A percentile compares a stretch with the other conserved stretches of the same genome.
These are phyloP conservation scores for Andrena flavipes DNA, from an alignment of 2,888 invertebrate species.

Conservation along the genomic window DNA sequence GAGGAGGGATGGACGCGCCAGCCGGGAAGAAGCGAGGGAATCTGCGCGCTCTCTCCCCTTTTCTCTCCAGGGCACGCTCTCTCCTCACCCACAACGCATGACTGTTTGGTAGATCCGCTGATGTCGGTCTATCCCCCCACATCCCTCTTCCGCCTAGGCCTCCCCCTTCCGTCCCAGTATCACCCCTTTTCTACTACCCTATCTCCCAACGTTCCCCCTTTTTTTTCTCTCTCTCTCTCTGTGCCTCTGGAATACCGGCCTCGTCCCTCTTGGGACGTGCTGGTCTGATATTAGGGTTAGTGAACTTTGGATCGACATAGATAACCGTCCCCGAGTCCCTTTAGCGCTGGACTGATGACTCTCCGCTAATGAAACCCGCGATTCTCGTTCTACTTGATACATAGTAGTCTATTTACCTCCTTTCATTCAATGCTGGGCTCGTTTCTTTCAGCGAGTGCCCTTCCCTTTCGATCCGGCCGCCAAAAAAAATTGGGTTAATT, in stretches of 20 bases:
- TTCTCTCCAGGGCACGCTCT: constrained; percentile 15
- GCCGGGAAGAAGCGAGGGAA: constrained; percentile 69
- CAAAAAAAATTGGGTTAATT: constrained; percentile 25
- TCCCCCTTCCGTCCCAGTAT: not conserved
- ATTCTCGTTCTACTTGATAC: not conserved
- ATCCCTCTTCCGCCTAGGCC: constrained; percentile 23
- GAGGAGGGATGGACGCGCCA: constrained; percentile 72
- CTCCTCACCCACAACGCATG: constrained; percentile 51
- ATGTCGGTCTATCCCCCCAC: constrained; percentile 47
- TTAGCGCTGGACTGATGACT: constrained; percentile 20
- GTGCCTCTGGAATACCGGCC: constrained; percentile 17
- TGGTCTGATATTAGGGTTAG: constrained; percentile 57
- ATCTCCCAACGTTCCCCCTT: not conserved
- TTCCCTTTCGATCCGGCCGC: constrained; percentile 1
- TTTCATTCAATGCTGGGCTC: not conserved
- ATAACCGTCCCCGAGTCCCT: constrained; percentile 28
- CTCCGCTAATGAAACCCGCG: constrained; percentile 22
- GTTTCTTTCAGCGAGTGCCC: not conserved
- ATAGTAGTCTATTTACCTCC: not conserved
- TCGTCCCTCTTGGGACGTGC: constrained; percentile 20
- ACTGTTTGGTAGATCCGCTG: constrained; percentile 53
- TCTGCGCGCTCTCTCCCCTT: constrained; percentile 51
- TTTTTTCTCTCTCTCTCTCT: not conserved
- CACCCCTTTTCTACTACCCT: not conserved
- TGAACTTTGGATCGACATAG: constrained; percentile 54